These are phyloP conservation scores for Apomyelois bistriatella DNA, from an alignment of 2,888 invertebrate genomes.

Conservation along the genomic window DNA sequence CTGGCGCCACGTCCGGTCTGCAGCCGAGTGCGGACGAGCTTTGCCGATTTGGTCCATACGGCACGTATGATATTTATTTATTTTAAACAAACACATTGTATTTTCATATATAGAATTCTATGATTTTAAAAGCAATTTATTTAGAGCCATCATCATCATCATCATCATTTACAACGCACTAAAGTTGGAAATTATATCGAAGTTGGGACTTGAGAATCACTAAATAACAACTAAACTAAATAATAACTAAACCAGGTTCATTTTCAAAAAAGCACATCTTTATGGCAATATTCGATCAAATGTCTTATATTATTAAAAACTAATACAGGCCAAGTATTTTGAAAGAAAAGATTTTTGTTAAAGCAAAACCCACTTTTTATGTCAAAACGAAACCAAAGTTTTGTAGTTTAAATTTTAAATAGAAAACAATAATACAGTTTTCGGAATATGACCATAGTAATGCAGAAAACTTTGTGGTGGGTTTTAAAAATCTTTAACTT, in stretches of 20 bases:
- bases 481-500: constrained; percentile 35
- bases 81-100: neutral
- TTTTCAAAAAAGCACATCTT: too few species aligned
- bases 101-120: neutral
- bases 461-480: constrained; percentile 17
- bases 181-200: too few species aligned
- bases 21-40: constrained; percentile 31
- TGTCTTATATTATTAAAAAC: too few species aligned
- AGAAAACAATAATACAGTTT: constrained; percentile 10
- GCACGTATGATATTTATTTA: constrained; percentile 21
- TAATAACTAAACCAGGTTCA: too few species aligned
- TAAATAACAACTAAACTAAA: too few species aligned
- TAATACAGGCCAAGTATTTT: too few species aligned
- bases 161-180: too few species aligned
- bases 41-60: constrained; percentile 43
- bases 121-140: too few species aligned
- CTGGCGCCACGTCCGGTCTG: constrained; percentile 41
- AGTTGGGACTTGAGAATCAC: too few species aligned
- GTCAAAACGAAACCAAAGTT: neutral
- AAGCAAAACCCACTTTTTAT: neutral
- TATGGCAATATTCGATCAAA: too few species aligned
- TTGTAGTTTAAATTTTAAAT: constrained; percentile 4
- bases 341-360: too few species aligned
- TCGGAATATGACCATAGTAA: constrained; percentile 15
- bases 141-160: too few species aligned